These are phyloP conservation scores for Galeopsomyia nigrocyanea DNA, from an alignment of 2,888 invertebrate genomes.

Conservation along the genomic window DNA sequence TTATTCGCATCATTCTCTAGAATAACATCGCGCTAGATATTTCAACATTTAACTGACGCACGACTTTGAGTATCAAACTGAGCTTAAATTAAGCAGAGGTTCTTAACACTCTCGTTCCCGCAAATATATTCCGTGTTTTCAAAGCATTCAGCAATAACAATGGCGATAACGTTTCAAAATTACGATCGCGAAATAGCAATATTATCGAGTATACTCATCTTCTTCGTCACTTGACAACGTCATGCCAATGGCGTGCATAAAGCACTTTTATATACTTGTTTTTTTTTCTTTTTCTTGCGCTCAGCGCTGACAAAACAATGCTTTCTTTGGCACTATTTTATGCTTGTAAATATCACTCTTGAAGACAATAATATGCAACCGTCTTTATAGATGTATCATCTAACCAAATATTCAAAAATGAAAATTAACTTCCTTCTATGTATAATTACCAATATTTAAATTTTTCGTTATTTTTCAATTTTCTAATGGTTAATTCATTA, in stretches of 20 bases:
- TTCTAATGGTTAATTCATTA: too few relatives aligned
- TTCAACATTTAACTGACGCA: constrained; percentile 36
- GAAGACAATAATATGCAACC: not conserved
- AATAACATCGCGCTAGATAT: constrained; percentile 2
- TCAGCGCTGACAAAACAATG: not conserved
- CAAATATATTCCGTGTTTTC: constrained; percentile 29
- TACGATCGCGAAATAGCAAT: constrained; percentile 17
- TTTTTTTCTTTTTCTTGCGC: not conserved
- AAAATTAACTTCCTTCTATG: too few relatives aligned
- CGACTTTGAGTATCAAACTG: constrained; percentile 3
- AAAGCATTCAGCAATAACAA: constrained; percentile 13
- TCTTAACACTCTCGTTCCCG: constrained; percentile 20
- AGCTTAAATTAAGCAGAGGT: constrained; percentile 24
- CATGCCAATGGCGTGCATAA: constrained; percentile 1
- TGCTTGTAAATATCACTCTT: too few relatives aligned
- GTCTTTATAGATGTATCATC: not conserved
- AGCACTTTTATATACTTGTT: constrained; percentile 28
- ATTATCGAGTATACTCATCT: constrained; percentile 24
- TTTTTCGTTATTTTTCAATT: too few relatives aligned
- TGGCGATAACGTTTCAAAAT: constrained; percentile 16
- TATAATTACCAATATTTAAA: too few relatives aligned
- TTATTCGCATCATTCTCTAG: too few relatives aligned
- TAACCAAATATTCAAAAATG: not conserved
- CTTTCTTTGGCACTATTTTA: not conserved
- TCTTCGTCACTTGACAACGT: constrained; percentile 30